These are phyloP conservation scores for Diloba caeruleocephala DNA, from an alignment of 2,888 invertebrate genomes.

Conservation along the genomic window DNA sequence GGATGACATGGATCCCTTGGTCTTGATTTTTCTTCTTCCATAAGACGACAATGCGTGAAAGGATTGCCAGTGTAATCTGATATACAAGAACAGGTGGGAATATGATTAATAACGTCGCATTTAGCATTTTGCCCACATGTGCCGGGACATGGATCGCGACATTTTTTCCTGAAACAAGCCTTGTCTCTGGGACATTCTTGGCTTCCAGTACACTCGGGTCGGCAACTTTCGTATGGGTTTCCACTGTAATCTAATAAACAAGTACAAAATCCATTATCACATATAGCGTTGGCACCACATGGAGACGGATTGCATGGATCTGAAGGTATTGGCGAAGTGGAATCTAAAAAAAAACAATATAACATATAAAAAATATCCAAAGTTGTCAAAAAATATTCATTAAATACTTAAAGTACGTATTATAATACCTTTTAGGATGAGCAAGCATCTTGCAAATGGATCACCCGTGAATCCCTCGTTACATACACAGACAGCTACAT, in stretches of 20 bases:
- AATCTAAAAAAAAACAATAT: conserved; percentile 72
- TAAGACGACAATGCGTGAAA: conserved; percentile 87
- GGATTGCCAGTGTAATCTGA: conserved; percentile 93
- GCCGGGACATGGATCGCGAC: conserved; percentile 93
- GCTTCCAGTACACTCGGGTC: conserved; percentile 93
- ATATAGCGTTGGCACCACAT: conserved; percentile 92
- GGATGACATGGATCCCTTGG: conserved; percentile 92
- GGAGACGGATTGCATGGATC: conserved; percentile 92
- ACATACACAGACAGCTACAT: conserved; percentile 94
- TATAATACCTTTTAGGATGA: conserved; percentile 83
- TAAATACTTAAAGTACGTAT: not conserved
- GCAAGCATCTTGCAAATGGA: conserved; percentile 93
- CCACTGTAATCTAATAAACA: conserved; percentile 92
- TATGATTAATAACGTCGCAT: conserved; percentile 93
- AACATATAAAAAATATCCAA: not conserved
- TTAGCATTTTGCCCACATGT: conserved; percentile 93
- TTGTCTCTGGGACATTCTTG: conserved; percentile 92
- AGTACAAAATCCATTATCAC: conserved; percentile 91
- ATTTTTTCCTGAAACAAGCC: conserved; percentile 93
- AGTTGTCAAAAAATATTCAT: too few species aligned
- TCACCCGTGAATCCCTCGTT: conserved; percentile 93
- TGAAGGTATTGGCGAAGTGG: conserved; percentile 74
- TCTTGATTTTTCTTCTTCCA: conserved; percentile 63
- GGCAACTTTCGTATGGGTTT: conserved; percentile 92
- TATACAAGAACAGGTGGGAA: conserved; percentile 92